phyloP scores from a whole-genome alignment of 2,888 invertebrate species.

The Ditula angustiorana region DNA sequence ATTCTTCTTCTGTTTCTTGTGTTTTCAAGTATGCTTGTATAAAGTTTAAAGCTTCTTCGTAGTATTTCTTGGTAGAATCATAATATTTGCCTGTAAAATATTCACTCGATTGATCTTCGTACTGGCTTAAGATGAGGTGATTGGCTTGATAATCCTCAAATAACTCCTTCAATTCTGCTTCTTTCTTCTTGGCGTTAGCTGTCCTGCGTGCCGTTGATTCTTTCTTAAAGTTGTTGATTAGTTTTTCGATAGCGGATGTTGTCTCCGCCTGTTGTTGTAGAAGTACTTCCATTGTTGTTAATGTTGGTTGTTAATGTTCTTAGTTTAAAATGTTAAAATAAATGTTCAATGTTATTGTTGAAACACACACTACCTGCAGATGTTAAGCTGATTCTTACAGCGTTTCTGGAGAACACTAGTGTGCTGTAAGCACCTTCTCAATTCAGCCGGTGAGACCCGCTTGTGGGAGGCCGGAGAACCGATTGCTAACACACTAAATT shows the following conservation, averaged over 20 bases:
- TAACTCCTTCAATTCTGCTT: background rate
- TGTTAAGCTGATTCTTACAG: background rate
- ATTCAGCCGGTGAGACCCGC: background rate
- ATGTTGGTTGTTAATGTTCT: background rate
- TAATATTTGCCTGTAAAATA: conserved; percentile 40
- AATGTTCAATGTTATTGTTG: background rate
- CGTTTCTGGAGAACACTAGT: background rate
- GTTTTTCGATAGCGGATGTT: background rate
- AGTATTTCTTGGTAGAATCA: conserved; percentile 38
- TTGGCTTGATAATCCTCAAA: conserved; percentile 14
- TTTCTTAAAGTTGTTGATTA: background rate
- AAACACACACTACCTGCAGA: background rate
- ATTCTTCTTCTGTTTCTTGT: conserved; percentile 33
- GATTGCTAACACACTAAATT: no score
- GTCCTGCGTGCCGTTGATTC: background rate
- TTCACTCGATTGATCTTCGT: background rate
- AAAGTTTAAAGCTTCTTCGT: conserved; percentile 25
- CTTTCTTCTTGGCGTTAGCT: background rate
- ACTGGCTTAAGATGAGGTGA: background rate
- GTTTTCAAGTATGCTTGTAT: conserved; percentile 14
- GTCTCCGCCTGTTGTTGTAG: background rate
- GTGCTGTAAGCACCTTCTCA: background rate
- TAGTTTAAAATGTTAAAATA: background rate
- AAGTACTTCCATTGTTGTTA: background rate
- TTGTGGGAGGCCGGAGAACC: no score